Conservation (phyloP, 2,888 invertebrate genomes). For the Cerastoderma edule region DNA sequence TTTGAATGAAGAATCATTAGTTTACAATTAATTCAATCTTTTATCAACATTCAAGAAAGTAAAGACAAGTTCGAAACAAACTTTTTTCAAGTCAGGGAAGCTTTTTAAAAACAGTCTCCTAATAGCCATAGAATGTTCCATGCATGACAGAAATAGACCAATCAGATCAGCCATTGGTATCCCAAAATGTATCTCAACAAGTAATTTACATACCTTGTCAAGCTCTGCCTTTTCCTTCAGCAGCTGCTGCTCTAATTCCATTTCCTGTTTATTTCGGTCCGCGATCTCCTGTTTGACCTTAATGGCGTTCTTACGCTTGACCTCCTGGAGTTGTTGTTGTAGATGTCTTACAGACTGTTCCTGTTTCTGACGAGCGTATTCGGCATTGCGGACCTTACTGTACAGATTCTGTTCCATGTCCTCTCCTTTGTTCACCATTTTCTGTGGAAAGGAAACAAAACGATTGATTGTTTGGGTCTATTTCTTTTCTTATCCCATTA, state of each 20-base stretch:
- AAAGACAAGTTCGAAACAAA: no score
- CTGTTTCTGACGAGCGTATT: constrained; percentile 81
- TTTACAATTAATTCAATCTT: no score
- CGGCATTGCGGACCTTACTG: constrained; percentile 78
- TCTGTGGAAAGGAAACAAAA: constrained; percentile 64
- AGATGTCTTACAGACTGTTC: constrained; percentile 78
- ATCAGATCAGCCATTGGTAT: no score
- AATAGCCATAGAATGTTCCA: no score
- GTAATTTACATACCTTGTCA: constrained; percentile 76
- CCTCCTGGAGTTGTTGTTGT: constrained; percentile 74
- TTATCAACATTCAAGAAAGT: no score
- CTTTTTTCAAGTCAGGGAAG: no score
- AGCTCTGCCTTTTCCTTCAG: constrained; percentile 79
- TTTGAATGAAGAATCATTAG: no score
- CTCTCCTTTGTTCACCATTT: constrained; percentile 81
- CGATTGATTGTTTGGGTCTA: no score
- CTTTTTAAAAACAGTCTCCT: no score
- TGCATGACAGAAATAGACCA: no score
- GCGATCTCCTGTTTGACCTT: constrained; percentile 75
- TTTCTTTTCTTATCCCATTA: no score
- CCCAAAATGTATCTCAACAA: no score
- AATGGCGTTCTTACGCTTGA: constrained; percentile 74
- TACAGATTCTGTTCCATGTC: constrained; percentile 79
- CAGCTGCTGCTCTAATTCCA: constrained; percentile 78
- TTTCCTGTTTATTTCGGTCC: constrained; percentile 70